Base-by-base conservation (phyloP, 2,888 invertebrate genomes). In the Ophion ventricosus region DNA sequence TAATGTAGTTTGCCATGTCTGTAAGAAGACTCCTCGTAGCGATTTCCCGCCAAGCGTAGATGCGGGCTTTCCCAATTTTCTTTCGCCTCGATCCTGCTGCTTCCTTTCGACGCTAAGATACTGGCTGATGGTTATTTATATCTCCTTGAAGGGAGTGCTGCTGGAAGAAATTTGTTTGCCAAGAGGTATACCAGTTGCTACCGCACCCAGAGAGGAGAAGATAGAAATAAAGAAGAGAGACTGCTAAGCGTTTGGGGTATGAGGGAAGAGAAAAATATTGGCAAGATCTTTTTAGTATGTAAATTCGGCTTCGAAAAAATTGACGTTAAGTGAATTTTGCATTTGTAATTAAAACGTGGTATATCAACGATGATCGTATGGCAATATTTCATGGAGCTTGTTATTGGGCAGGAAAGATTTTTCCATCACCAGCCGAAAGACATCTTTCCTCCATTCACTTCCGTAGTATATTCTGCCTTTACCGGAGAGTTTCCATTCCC, bases 1-100 rank as follows among this genome's bases (percentile, higher is more conserved):
- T 80, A 84, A 84, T 82, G 79, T 82, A 84, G 79, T 82, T 84
- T 82, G 72, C 57, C 82, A 76, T 84, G 66, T 82, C 76, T n/a
- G 67, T 56, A 56, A 23, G 23, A 74, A 77, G 67, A 82, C 72
- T 84, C 79, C 79, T 82, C 79, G 76, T 23, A 82, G 82, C 82
- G 82, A 80, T 80, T 79, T 76, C 61, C 67, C 73, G 67, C 57
- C 35, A 20, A 81, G 57, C 69, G 77, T 25, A 43, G 69, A 78
- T 78, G 56, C 72, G 79, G 63, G 73, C 59, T 75, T 76, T 76
- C 79, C 82, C 79, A 82, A 80, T 82, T 82, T 82, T 79, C 49
- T 66, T 80, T 63, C 49, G 57, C 72, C 57, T 14, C 54, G 63
- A 79, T 79, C 82, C 40, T 43, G 40, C 17, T 61, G 57, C 79